Evolutionary conservation across 2,797 vertebrate genomes (phyloP).

Genomic region (Coreius guichenoti): DNA sequence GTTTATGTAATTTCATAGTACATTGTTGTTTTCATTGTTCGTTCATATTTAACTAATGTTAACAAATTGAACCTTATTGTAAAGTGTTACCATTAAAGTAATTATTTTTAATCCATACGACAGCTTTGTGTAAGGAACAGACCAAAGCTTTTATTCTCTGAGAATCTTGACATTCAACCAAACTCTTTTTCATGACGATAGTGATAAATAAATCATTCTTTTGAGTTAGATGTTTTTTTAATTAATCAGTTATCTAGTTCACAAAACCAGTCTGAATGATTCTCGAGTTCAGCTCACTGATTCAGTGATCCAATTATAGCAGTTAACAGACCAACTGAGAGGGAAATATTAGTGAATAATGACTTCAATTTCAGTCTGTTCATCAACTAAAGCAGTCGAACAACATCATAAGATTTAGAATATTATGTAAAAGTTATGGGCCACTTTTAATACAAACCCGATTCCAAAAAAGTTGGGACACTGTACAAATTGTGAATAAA

Average conservation of each 20-base stretch:
- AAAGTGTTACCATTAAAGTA: too few species aligned
- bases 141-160: background rate
- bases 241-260: background rate
- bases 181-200: background rate
- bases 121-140: background rate
- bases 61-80: too few species aligned
- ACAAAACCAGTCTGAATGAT: background rate
- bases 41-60: too few species aligned
- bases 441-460: background rate
- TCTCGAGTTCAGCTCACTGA: background rate
- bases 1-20: too few species aligned
- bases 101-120: background rate
- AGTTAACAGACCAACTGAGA: background rate
- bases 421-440: background rate
- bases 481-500: too few species aligned
- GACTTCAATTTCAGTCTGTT: background rate
- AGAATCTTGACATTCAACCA: background rate
- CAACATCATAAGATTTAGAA: background rate
- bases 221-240: background rate
- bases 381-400: background rate
- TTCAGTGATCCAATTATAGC: background rate
- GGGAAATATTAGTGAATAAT: background rate
- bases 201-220: background rate
- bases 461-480: too few species aligned
- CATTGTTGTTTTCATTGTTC: too few species aligned